Evolutionary conservation across 2,888 invertebrate genomes (phyloP), one percentile per base, ranked within the genome.

Genomic region (Hermodice carunculata): DNA sequence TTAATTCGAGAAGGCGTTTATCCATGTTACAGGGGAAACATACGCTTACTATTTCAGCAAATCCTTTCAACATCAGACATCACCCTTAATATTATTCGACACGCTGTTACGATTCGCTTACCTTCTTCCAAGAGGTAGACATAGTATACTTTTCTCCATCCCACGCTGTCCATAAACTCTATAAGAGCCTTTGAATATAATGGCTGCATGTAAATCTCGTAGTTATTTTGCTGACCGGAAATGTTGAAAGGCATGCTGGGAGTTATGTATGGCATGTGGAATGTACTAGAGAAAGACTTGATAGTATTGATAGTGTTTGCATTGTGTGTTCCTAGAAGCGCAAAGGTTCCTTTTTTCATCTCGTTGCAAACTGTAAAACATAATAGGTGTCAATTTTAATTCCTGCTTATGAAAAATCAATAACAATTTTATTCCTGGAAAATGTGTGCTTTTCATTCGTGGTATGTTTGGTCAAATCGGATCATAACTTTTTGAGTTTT

Each of bases 141-240:
- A 87, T 94, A 95, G 81, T 95, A 93, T 75, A 96, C 91, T 83
- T 92, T 91, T 76, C 91, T 90, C 96, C 96, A 96, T 49, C 92
- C 93, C 86, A 98, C 98, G 87, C 94, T 92, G 72, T 92, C 90
- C 80, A 98, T 95, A 64, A 96, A 93, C 87, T 97, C 97, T 76
- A 97, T 93, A 83, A 98, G 93, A 64, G 98, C 96, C 81, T 92
- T 92, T 86, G 96, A 95, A 87, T 96, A 96, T 87, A 97, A 94
- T 42, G 98, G 98, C 70, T 96, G 90, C 92, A 98, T 93, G 86
- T 78, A 79, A 53, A 84, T 68, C 59, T 81, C 78, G 66, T 74
- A 84, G n/a, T 68, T 69, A 29, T 52, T 52, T n/a, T 67, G 66
- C 56, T 71, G 68, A 3, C 52, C 59, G 22, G 59, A 66, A 29